These are phyloP conservation scores for Phenganax marumi DNA, from an alignment of 92 coral and sea anemone species.

Conservation along the genomic window DNA sequence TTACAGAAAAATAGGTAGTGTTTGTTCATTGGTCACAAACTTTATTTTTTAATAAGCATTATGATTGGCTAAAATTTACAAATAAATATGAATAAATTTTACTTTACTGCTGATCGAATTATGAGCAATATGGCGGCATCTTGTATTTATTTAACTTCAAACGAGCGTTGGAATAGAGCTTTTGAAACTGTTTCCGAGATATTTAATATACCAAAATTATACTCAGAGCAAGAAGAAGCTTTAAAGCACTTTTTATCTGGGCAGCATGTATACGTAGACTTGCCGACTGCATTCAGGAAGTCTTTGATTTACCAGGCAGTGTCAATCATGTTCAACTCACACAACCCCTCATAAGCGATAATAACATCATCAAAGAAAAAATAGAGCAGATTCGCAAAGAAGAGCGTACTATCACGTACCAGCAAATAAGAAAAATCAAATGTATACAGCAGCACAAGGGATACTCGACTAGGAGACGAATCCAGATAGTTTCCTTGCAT, in stretches of 20 bases:
- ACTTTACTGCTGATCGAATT: not conserved
- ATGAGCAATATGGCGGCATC: not conserved
- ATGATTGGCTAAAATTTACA: not conserved
- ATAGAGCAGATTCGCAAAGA: no score
- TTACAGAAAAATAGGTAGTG: not conserved
- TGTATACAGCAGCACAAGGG: no score
- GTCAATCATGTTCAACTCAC: conserved; percentile 53
- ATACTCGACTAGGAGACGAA: no score
- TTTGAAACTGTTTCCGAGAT: not conserved
- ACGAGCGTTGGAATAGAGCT: not conserved
- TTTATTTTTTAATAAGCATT: not conserved
- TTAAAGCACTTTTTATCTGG: no score
- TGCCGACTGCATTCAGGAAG: no score
- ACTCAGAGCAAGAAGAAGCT: no score
- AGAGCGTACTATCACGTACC: no score
- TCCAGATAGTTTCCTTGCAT: no score
- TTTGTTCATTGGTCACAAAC: not conserved
- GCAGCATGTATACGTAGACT: no score
- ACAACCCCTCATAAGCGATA: no score
- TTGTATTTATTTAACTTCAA: not conserved
- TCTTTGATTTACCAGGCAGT: conserved; percentile 49
- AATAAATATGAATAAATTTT: not conserved
- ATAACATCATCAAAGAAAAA: no score
- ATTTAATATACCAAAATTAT: not conserved
- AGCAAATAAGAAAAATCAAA: no score